Evolutionary conservation across 2,113 vertebrate species (phyloP), one percentile per base, ranked within the genome.

Genomic region (Dascyllus trimaculatus): DNA sequence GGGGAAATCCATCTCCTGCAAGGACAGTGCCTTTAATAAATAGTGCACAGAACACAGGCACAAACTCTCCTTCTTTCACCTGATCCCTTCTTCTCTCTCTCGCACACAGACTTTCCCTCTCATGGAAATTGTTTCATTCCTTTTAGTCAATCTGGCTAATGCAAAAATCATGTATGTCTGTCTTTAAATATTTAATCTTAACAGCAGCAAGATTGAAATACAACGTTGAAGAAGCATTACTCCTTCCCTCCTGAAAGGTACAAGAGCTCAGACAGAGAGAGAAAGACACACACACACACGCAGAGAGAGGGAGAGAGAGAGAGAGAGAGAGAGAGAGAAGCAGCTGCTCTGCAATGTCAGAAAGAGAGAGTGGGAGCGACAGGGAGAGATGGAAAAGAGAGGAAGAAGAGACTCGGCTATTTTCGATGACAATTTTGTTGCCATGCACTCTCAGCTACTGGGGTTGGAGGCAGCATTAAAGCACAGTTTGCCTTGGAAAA

Each of bases 61-160:
- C 76, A 88, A 84, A 88, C 79, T 88, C 82, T 79, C 68, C 74
- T 75, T 68, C 65, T 75, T 82, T 85, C 87, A 81, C 86, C 77
- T 88, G 85, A 81, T 80, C 73, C 35, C 66, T 35, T 19, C 77
- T 32, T 63, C 25, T 53, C 59, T 53, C 25, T 65, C 75, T 64
- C 54, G 58, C 56, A 61, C 24, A 66, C 51, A 77, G 59, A 52
- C 61, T 78, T 26, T 45, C 26, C 54, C 57, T 78, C 81, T 88
- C 79, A 83, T 86, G 82, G 71, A 94, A 89, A 93, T 91, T 85
- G 89, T 93, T 93, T 90, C 87, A 88, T 91, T 91, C 82, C 88
- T 93, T 91, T 92, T 91, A 93, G 91, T 90, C 93, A 95, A 94
- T 95, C 91, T 91, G 86, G 87, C 93, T 94, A 94, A 94, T 94